phyloP scores from a whole-genome alignment of 2,888 invertebrate genomes.

The Phasia obesa region DNA sequence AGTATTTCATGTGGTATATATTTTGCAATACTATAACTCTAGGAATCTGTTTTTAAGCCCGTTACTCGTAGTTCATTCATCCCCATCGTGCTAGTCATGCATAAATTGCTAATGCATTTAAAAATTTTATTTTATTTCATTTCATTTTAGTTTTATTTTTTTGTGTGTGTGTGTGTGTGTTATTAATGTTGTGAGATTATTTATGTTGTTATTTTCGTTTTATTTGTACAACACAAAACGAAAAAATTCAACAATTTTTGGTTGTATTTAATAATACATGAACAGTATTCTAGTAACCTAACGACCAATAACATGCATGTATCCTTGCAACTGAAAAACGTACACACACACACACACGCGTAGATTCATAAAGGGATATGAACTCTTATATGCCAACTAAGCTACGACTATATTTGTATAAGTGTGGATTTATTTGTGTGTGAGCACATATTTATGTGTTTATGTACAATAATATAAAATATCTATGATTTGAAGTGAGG shows the following conservation, averaged over 20 bases:
- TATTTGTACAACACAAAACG: not conserved
- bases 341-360: not conserved
- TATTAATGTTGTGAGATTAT: constrained; percentile 3
- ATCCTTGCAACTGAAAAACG: constrained; percentile 8
- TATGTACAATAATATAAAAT: constrained; percentile 42
- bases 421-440: not conserved
- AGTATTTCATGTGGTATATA: not conserved
- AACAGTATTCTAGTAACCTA: constrained; percentile 54
- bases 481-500: constrained; percentile 57
- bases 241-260: constrained; percentile 11
- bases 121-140: constrained; percentile 25
- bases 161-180: too few species aligned
- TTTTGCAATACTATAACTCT: not conserved
- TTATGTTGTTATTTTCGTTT: constrained; percentile 32
- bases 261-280: constrained; percentile 39
- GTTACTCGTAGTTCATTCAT: constrained; percentile 50
- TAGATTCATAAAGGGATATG: constrained; percentile 27
- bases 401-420: not conserved
- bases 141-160: not conserved
- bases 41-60: not conserved
- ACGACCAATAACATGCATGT: constrained; percentile 55
- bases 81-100: constrained; percentile 2
- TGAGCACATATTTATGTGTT: not conserved
- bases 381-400: constrained; percentile 19
- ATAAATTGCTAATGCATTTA: constrained; percentile 51